phyloP scores from a whole-genome alignment of 1,140 invertebrate species.

The Leptonema lineaticorne region DNA sequence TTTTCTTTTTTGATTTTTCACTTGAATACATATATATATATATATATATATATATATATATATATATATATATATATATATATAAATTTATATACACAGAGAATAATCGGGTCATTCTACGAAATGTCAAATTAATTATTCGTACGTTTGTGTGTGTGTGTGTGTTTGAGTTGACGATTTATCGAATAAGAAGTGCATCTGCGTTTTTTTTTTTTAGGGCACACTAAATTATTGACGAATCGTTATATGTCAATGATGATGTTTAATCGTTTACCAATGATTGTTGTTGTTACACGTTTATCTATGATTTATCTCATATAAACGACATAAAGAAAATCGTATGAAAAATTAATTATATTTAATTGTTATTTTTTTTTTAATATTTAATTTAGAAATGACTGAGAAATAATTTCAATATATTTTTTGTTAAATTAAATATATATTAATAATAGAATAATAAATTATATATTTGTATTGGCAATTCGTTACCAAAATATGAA shows the following conservation, averaged over 20 bases:
- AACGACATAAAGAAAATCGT: too few species aligned
- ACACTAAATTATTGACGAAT: not conserved
- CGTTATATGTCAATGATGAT: conserved; percentile 1
- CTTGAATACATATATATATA: too few species aligned
- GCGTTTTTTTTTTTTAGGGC: not conserved
- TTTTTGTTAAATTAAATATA: too few species aligned
- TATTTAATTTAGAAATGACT: too few species aligned
- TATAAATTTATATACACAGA: not conserved
- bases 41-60: not conserved
- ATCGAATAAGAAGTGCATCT: not conserved
- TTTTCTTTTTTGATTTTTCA: too few species aligned
- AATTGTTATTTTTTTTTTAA: too few species aligned
- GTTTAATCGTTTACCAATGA: not conserved
- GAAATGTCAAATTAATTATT: conserved; percentile 11
- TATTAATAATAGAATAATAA: too few species aligned
- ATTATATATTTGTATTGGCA: too few species aligned
- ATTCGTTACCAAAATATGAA: too few species aligned
- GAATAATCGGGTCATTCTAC: too few species aligned
- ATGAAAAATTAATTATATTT: too few species aligned
- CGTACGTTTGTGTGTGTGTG: not conserved
- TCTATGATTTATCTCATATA: not conserved
- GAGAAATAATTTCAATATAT: too few species aligned
- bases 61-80: not conserved
- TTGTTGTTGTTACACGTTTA: not conserved
- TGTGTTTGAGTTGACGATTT: not conserved